Evolutionary conservation across 2,797 vertebrate species (phyloP).

Genomic region (Leptoclinus maculatus): DNA sequence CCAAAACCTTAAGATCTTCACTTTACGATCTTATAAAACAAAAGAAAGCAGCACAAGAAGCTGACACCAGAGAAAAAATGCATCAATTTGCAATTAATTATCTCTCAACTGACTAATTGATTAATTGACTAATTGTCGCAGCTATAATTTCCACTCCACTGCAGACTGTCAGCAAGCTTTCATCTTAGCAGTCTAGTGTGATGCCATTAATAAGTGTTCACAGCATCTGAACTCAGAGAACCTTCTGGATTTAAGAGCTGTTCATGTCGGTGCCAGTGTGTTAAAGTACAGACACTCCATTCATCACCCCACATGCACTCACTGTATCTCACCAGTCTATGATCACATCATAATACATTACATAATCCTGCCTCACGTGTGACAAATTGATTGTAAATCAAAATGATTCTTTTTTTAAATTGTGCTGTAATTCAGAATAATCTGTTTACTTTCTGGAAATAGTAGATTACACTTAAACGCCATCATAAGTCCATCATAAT

Average conservation of each 20-base stretch:
- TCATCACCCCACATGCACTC: neutral
- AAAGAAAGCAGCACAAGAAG: neutral
- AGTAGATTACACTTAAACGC: neutral
- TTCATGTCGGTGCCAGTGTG: constrained; percentile 28
- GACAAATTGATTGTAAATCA: too few species aligned
- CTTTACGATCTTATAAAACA: neutral
- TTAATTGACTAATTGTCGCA: neutral
- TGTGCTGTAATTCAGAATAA: too few species aligned
- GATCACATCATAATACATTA: neutral
- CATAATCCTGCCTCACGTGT: neutral
- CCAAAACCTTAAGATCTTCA: neutral
- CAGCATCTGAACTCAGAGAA: neutral
- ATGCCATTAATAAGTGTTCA: constrained; percentile 12
- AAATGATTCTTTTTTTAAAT: too few species aligned
- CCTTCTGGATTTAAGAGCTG: constrained; percentile 30
- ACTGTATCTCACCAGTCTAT: neutral
- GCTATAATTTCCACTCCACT: neutral
- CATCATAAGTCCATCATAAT: neutral
- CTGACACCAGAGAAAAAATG: neutral
- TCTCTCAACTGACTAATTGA: neutral
- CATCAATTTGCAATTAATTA: neutral
- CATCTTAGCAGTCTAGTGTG: neutral
- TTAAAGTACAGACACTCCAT: constrained; percentile 8
- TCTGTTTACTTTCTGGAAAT: neutral
- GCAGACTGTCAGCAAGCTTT: neutral